Conservation (phyloP, 1,140 invertebrate species). For the Patella vulgata region DNA sequence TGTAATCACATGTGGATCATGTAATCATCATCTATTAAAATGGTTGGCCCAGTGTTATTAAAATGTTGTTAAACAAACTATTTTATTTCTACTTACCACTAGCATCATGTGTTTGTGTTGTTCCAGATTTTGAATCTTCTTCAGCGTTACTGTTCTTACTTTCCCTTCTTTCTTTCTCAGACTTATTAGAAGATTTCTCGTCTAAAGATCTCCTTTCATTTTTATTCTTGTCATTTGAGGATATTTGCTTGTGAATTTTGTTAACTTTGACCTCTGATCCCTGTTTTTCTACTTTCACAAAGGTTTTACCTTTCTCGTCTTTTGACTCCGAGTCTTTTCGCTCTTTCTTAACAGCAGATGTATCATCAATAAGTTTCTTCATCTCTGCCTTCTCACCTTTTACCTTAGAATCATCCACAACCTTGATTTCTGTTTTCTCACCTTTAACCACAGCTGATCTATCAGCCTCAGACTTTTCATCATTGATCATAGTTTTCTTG, state of each 20-base stretch:
- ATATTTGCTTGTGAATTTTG: neutral
- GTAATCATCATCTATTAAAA: too few relatives aligned
- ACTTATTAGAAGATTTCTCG: neutral
- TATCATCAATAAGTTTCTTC: neutral
- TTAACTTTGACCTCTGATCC: neutral
- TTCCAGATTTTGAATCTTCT: neutral
- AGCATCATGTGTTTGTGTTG: neutral
- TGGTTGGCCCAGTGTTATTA: too few relatives aligned
- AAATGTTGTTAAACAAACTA: too few relatives aligned
- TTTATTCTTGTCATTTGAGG: neutral
- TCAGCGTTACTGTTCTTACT: slow-evolving; percentile 1
- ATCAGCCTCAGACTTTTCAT: slow-evolving; percentile 15
- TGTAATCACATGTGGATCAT: too few relatives aligned
- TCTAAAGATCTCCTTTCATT: neutral
- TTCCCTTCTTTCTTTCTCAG: neutral
- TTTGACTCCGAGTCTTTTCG: neutral
- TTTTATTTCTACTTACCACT: too few relatives aligned
- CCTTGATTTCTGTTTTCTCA: neutral
- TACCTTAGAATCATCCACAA: neutral
- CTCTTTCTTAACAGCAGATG: slow-evolving; percentile 1
- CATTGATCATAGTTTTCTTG: slow-evolving; percentile 12
- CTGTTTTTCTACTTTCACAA: neutral
- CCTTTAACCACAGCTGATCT: neutral
- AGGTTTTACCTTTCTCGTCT: neutral
- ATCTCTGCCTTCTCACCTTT: neutral